Percentiles rank a stretch among this genome's conserved stretches.
phyloP scores from a whole-genome alignment of 2,797 vertebrate species.

The Danio choprae region DNA sequence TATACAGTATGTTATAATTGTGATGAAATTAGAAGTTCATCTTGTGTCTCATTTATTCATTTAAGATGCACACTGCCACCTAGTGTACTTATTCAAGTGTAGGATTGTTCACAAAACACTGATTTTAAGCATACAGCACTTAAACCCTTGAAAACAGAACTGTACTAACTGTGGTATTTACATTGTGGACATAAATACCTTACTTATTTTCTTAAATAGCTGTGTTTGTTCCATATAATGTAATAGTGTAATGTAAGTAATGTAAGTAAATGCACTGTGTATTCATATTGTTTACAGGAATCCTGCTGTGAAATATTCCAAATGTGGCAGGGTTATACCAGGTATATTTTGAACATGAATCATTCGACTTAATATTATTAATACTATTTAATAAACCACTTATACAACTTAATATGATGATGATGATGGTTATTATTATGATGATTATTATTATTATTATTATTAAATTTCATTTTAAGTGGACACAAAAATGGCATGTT shows the following conservation, averaged over 20 bases:
- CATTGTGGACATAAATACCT: background rate
- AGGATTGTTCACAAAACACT: background rate
- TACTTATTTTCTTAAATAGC: background rate
- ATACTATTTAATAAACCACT: no score
- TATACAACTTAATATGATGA: no score
- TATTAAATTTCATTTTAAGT: no score
- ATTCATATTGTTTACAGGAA: background rate
- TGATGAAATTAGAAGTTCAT: background rate
- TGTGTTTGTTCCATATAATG: no score
- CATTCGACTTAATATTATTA: no score
- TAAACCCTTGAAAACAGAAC: background rate
- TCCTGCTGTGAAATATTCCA: background rate
- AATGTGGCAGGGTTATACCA: no score
- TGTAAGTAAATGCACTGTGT: background rate
- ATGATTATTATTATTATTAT: no score
- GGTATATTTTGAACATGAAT: no score
- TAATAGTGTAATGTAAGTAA: no score
- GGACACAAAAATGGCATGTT: no score
- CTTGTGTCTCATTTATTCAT: background rate
- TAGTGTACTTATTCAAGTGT: conserved; percentile 41
- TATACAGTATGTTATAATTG: background rate
- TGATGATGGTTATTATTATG: no score
- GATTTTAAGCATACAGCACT: no score
- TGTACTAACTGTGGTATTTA: background rate
- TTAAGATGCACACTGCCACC: conserved; percentile 53